Evolutionary conservation across 1,140 invertebrate genomes (phyloP), one percentile per base, ranked within the genome.

Genomic region (Pseudomyrmex concolor): DNA sequence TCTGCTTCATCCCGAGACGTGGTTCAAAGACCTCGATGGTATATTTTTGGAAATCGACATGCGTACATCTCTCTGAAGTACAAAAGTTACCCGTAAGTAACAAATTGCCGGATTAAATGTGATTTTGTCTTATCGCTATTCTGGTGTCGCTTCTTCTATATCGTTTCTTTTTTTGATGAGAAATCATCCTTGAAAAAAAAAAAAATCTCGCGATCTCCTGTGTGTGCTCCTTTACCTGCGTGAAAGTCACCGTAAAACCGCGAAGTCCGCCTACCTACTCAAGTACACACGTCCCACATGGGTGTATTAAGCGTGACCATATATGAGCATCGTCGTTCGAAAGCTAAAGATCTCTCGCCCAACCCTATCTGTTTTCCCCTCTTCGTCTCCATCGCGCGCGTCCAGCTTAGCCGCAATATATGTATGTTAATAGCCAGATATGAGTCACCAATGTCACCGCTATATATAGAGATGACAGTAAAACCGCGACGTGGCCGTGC

Each of bases 371-470:
- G 67, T 66, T 34, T 34, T 62, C 66, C 66, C 54, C 48, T 71
- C 72, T 64, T 57, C 81, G 34, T 34, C 88, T 89, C 73, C 60
- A 51, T 12, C 51, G 67, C 10, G 34, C n/a, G 62, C 12, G 34
- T 19, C 48, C 73, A 34, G 63, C 55, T 73, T 72, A 55, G 50
- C 74, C 74, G 72, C 68, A 55, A 87, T 85, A 66, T 64, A 34
- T 83, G 84, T 78, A 87, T 68, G 68, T 66, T 59, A 86, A 34
- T 57, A 71, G 62, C 67, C 64, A 74, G 74, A 88, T 81, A 85
- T 93, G 93, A 94, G 84, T 93, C 93, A 94, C 87, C 91, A 93
- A 93, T 94, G 91, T 92, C 90, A 92, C 74, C 85, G 89, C 92
- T 94, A 93, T 93, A 93, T 93, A 93, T 94, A 94, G 91, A 89